Evolutionary conservation across 1,140 invertebrate species (phyloP), one percentile per base, ranked within the genome.

Genomic region (Ceratina australensis): DNA sequence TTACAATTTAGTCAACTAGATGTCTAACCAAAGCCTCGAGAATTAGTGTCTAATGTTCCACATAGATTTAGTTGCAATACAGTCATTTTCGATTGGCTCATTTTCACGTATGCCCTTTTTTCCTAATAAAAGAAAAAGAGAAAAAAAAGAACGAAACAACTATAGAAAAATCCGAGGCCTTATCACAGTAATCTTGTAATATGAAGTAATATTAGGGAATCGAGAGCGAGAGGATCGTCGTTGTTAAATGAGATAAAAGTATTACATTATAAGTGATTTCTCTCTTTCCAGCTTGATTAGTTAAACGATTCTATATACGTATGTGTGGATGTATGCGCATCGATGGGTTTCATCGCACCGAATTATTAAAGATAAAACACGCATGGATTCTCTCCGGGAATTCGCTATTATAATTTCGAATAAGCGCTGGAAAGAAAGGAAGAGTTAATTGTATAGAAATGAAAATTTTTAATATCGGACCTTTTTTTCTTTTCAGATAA

Each of bases 121-220:
- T 52, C 16, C n/a, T 54, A 33, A 77, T 61, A 24, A 18, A 42
- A 42, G 10, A 10, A 10, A 42, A 42, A 42, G 10, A 10, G 10
- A 42, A 0, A 42, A 42, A 42, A 42, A 42, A 42, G 33, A 42
- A 42, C 33, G 18, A 69, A 77, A 42, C 74, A 87, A 80, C 83
- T 87, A 85, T 91, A 90, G 86, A 90, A 91, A 90, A 88, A 81
- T 87, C 89, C 84, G 90, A 90, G 90, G 90, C 90, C 90, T 91
- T 91, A 91, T 87, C 87, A 87, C 89, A 88, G 81, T 89, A 88
- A 83, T 82, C 74, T 61, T 77, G 71, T 82, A 73, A 90, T 86
- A 84, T 83, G 85, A 83, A 91, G 84, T 85, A 90, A 90, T 87
- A 49, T 77, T 77, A 71, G 60, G 87, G 85, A 83, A 89, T 89